phyloP scores from a whole-genome alignment of 2,797 vertebrate genomes.

The Hydrolagus colliei region DNA sequence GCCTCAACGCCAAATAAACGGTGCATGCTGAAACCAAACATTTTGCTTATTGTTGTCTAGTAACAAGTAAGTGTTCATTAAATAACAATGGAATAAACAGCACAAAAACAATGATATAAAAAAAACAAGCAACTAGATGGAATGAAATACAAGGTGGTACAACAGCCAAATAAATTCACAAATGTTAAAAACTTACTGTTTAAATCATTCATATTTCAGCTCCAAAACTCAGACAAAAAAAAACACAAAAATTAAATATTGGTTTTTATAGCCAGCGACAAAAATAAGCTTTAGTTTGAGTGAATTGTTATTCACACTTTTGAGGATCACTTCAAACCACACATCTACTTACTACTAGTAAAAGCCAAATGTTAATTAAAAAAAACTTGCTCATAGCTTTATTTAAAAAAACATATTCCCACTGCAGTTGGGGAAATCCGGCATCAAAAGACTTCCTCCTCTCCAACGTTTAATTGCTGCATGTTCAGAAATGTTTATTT shows the following conservation, averaged over 20 bases:
- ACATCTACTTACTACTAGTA: not conserved
- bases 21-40: not conserved
- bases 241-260: constrained; percentile 22
- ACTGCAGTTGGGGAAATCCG: no score
- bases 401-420: not conserved
- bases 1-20: not conserved
- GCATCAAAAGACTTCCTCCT: not conserved
- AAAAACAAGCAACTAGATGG: not conserved
- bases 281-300: constrained; percentile 1
- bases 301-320: not conserved
- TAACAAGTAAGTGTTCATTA: not conserved
- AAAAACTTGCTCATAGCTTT: no score
- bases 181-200: constrained; percentile 29
- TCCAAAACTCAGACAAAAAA: constrained; percentile 16
- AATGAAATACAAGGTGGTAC: not conserved
- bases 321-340: not conserved
- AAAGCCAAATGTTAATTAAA: not conserved
- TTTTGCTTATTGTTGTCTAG: not conserved
- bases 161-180: constrained; percentile 13
- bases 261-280: not conserved
- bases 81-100: not conserved
- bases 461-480: no score
- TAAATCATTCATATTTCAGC: constrained; percentile 23
- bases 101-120: not conserved
- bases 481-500: no score